phyloP scores from a whole-genome alignment of 2,113 vertebrate species.

The Chrysochloris asiatica region DNA sequence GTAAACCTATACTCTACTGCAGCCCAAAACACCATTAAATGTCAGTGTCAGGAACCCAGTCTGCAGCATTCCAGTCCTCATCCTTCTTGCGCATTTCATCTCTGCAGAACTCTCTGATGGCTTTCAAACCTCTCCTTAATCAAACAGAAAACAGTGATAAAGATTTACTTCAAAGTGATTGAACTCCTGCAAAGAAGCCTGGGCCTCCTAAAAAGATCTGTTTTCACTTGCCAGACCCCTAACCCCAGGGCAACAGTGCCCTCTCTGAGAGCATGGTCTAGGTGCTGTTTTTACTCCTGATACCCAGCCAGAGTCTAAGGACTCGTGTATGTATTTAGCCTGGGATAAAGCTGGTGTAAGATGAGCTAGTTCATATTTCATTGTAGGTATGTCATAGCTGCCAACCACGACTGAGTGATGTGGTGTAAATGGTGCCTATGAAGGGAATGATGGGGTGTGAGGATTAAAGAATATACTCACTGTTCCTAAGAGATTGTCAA shows the following conservation, averaged over 20 bases:
- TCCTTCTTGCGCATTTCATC: neutral
- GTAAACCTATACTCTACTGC: neutral
- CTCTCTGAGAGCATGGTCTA: neutral
- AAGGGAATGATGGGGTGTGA: conserved; percentile 77
- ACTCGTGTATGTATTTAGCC: conserved; percentile 60
- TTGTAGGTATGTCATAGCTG: conserved; percentile 36
- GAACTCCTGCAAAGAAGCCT: conserved; percentile 48
- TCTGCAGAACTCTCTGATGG: conserved; percentile 1
- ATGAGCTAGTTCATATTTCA: conserved; percentile 67
- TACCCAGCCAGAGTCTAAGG: conserved; percentile 38
- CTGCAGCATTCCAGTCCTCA: neutral
- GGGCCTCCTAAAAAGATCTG: conserved; percentile 48
- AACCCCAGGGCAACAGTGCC: neutral
- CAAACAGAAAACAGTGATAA: conserved; percentile 56
- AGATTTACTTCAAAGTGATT: conserved; percentile 55
- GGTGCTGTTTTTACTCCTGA: conserved; percentile 26
- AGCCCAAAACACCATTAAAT: neutral
- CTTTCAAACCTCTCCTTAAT: conserved; percentile 44
- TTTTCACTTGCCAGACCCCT: neutral
- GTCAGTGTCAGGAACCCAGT: neutral
- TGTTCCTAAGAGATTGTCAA: conserved; percentile 75
- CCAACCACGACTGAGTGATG: conserved; percentile 66
- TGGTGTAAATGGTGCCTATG: conserved; percentile 70
- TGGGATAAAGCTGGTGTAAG: conserved; percentile 55
- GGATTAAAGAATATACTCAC: conserved; percentile 74